These are phyloP conservation scores for Ichneumoninae sp. DNA, from an alignment of 2,888 invertebrate species.

Conservation along the genomic window DNA sequence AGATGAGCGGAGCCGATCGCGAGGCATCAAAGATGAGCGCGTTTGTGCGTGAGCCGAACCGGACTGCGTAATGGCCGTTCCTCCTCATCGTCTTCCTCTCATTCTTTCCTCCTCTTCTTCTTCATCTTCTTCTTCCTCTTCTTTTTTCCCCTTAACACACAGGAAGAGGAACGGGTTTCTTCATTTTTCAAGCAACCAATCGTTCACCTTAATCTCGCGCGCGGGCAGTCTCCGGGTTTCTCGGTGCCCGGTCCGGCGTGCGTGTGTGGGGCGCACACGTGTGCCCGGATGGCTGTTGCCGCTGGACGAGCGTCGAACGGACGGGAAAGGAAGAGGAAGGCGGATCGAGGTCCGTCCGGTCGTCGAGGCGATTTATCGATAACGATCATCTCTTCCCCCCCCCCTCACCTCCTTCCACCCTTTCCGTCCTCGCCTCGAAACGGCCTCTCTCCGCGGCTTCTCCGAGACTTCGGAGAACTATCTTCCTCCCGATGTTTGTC, in stretches of 20 bases:
- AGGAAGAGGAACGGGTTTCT: slow-evolving; percentile 82
- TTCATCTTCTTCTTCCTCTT: slow-evolving; percentile 30
- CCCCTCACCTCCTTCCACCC: too few relatives aligned
- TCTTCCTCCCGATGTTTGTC: slow-evolving; percentile 42
- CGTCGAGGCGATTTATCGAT: slow-evolving; percentile 67
- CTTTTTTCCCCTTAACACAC: slow-evolving; percentile 65
- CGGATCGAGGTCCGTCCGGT: slow-evolving; percentile 68
- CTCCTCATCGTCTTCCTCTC: slow-evolving; percentile 54
- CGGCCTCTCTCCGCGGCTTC: slow-evolving; percentile 46
- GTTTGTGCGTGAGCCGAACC: slow-evolving; percentile 62
- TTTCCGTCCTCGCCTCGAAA: background rate
- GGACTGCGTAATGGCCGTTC: slow-evolving; percentile 77
- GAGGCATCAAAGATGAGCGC: slow-evolving; percentile 9
- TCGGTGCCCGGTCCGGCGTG: slow-evolving; percentile 52
- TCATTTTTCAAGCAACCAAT: slow-evolving; percentile 79
- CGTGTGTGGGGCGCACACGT: slow-evolving; percentile 64
- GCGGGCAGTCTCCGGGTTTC: slow-evolving; percentile 54
- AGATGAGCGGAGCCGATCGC: slow-evolving; percentile 38
- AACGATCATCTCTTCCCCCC: slow-evolving; percentile 62
- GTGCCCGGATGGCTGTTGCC: slow-evolving; percentile 23
- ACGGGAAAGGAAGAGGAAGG: slow-evolving; percentile 67
- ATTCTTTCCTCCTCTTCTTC: slow-evolving; percentile 31
- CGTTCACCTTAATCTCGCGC: slow-evolving; percentile 77
- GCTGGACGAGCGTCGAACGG: slow-evolving; percentile 55
- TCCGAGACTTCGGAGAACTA: slow-evolving; percentile 51